Conservation (phyloP, 2,113 vertebrate genomes). For the Leucoraja erinaceus region DNA sequence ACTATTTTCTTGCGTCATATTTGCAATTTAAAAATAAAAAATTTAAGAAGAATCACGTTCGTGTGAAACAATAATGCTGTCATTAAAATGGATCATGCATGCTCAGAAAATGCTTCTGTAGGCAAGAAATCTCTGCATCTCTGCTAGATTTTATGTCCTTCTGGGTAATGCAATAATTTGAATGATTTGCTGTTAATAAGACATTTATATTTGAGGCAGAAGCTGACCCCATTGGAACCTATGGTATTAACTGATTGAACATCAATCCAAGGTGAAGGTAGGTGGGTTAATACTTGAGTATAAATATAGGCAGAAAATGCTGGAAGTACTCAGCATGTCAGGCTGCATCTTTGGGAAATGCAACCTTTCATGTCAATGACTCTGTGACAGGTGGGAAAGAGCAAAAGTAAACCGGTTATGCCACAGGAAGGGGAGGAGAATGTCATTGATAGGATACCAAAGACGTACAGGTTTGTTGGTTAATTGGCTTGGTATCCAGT, state of each 20-base stretch:
- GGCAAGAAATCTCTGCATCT: background rate
- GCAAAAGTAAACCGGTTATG: no score
- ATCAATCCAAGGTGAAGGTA: no score
- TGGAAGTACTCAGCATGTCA: no score
- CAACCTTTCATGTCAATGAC: no score
- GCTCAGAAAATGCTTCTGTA: background rate
- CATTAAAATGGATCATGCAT: background rate
- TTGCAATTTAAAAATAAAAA: background rate
- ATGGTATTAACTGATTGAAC: background rate
- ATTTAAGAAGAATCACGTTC: background rate
- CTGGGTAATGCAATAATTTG: background rate
- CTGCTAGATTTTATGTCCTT: background rate
- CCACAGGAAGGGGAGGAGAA: no score
- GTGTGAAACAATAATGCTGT: background rate
- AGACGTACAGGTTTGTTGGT: no score
- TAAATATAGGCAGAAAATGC: no score
- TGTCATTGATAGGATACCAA: no score
- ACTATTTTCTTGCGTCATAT: background rate
- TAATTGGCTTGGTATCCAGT: no score
- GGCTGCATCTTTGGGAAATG: no score
- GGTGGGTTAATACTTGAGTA: no score
- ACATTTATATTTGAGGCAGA: background rate
- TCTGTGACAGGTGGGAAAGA: no score
- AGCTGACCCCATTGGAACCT: background rate
- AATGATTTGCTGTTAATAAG: background rate